Conservation (phyloP, 2,888 invertebrate species). For the Stenoptilia bipunctidactyla region DNA sequence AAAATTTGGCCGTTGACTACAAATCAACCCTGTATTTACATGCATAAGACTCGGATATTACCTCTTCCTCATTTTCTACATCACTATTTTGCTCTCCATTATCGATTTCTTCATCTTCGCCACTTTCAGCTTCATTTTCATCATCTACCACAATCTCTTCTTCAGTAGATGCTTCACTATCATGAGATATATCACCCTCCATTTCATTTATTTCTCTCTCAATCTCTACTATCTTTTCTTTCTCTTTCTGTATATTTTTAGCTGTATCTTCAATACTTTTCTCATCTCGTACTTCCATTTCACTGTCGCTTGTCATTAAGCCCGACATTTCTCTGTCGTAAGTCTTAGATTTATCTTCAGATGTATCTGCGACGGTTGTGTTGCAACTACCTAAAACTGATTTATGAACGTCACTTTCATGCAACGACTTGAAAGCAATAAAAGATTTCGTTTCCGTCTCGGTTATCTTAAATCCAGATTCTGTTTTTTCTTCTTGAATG, state of each 20-base stretch:
- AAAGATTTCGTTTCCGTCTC: conserved; percentile 22
- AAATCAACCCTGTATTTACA: conserved; percentile 6
- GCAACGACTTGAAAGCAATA: conserved; percentile 25
- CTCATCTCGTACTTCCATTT: conserved; percentile 33
- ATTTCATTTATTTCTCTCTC: conserved; percentile 57
- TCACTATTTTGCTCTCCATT: too few relatives aligned
- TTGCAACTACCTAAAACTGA: conserved; percentile 38
- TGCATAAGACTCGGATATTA: too few relatives aligned
- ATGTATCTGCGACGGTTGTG: conserved; percentile 31
- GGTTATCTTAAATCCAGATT: conserved; percentile 13
- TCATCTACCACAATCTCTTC: conserved; percentile 14
- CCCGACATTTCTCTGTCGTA: conserved; percentile 30
- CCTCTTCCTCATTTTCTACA: conserved; percentile 7
- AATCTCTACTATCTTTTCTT: conserved; percentile 50
- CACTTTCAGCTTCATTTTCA: conserved; percentile 19
- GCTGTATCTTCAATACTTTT: conserved; percentile 16
- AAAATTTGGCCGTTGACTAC: too few relatives aligned
- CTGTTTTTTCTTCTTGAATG: conserved; percentile 19
- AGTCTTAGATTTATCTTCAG: conserved; percentile 17
- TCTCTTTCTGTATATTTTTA: conserved; percentile 43
- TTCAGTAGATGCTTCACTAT: conserved; percentile 14
- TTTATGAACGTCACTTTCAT: conserved; percentile 35
- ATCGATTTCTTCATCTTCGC: conserved; percentile 16
- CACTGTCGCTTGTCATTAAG: conserved; percentile 54
- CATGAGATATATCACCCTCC: conserved; percentile 47